These are phyloP conservation scores for Leptoteleia sp. DNA, from an alignment of 1,140 invertebrate species.

Conservation along the genomic window DNA sequence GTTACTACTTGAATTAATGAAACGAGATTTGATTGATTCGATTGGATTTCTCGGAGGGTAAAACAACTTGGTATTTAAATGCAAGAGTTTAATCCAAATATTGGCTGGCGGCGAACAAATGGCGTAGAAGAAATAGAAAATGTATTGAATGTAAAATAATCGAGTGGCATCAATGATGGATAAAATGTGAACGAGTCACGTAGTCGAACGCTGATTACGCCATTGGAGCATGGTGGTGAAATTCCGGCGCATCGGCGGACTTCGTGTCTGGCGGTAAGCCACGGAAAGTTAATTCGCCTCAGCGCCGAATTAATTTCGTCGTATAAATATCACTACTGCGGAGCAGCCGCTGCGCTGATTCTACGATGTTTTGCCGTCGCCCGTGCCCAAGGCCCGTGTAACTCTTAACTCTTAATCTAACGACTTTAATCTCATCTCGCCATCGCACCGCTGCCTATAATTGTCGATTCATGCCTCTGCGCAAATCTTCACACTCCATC, in stretches of 20 bases:
- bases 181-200: constrained; percentile 54
- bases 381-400: constrained; percentile 58
- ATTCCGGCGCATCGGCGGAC: constrained; percentile 53
- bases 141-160: too few relatives aligned
- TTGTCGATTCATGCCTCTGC: constrained; percentile 47
- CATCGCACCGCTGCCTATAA: constrained; percentile 51
- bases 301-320: constrained; percentile 73
- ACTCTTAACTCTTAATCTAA: constrained; percentile 68
- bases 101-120: too few relatives aligned
- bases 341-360: constrained; percentile 34
- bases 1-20: too few relatives aligned
- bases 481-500: constrained; percentile 26
- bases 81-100: too few relatives aligned
- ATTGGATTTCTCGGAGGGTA: too few relatives aligned
- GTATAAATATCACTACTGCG: constrained; percentile 71
- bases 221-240: constrained; percentile 61
- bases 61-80: too few relatives aligned
- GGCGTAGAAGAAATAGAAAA: too few relatives aligned
- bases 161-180: constrained; percentile 36
- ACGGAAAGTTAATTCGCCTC: constrained; percentile 73
- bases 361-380: constrained; percentile 42
- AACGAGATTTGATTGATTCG: too few relatives aligned
- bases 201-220: constrained; percentile 46
- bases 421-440: constrained; percentile 51
- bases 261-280: constrained; percentile 70